Evolutionary conservation across 2,113 vertebrate species (phyloP).

Genomic region (Pelecanoides urinatrix): DNA sequence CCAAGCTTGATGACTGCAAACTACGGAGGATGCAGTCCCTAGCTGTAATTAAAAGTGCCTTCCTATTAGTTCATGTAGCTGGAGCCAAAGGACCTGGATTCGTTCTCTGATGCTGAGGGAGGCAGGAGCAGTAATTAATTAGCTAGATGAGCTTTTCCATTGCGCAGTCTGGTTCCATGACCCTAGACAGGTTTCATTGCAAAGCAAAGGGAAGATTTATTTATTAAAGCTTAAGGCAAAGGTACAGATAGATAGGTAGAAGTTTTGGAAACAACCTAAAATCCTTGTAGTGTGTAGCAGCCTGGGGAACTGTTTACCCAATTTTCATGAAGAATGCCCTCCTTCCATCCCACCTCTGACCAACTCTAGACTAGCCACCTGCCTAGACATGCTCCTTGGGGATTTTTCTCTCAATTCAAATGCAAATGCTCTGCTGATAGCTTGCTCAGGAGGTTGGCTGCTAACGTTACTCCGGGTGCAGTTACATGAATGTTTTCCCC

Average conservation of each 20-base stretch:
- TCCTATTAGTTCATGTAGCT: background rate
- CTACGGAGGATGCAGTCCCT: background rate
- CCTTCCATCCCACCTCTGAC: conserved; percentile 59
- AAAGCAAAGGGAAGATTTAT: background rate
- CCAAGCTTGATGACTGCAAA: background rate
- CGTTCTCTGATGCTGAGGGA: background rate
- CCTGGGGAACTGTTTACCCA: conserved; percentile 46
- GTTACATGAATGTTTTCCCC: conserved; percentile 18
- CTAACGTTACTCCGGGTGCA: background rate
- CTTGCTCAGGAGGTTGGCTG: conserved; percentile 40
- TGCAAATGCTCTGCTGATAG: conserved; percentile 54
- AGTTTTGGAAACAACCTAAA: conserved; percentile 63
- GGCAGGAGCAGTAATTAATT: conserved; percentile 47
- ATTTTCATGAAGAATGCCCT: conserved; percentile 37
- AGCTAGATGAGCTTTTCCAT: conserved; percentile 36
- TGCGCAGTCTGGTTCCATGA: background rate
- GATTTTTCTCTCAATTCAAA: conserved; percentile 59
- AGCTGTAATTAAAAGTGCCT: conserved; percentile 11
- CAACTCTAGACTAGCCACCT: conserved; percentile 54
- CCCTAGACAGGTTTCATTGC: background rate
- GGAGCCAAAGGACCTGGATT: conserved; percentile 34
- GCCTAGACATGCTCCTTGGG: conserved; percentile 44
- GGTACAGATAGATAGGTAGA: background rate
- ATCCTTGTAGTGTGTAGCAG: conserved; percentile 11
- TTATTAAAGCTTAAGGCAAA: conserved; percentile 53